Evolutionary conservation across 2,113 vertebrate genomes (phyloP).

Genomic region (Melozone crissalis): DNA sequence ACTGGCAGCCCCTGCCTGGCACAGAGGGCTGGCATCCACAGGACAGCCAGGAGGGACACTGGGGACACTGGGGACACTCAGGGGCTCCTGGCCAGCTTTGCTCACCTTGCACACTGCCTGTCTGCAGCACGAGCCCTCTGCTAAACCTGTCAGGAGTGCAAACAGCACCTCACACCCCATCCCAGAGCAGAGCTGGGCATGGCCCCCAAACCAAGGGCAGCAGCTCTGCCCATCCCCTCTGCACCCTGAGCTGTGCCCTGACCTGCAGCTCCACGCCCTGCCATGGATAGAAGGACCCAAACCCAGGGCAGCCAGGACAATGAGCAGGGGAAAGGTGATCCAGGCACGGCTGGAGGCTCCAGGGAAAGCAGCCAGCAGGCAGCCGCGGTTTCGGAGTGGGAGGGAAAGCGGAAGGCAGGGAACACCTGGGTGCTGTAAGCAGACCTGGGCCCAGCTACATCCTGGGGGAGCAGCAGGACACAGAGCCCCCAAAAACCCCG

Average conservation of each 20-base stretch:
- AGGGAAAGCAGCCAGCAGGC: background rate
- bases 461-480: background rate
- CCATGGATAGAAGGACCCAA: rapidly evolving
- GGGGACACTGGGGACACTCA: background rate
- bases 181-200: background rate
- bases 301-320: background rate
- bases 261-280: background rate
- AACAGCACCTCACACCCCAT: rapidly evolving
- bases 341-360: background rate
- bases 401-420: background rate
- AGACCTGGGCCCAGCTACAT: rapidly evolving
- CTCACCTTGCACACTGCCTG: rapidly evolving
- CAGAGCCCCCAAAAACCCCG: rapidly evolving
- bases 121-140: rapidly evolving
- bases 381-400: background rate
- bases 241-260: rapidly evolving
- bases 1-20: background rate
- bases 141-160: rapidly evolving
- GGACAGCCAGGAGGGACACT: background rate
- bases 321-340: rapidly evolving
- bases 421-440: slow-evolving; percentile 10
- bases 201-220: background rate
- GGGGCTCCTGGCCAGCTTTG: background rate
- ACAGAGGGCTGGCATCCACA: rapidly evolving
- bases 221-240: rapidly evolving